phyloP scores from a whole-genome alignment of 2,888 invertebrate genomes.

The Bellardia bayeri region DNA sequence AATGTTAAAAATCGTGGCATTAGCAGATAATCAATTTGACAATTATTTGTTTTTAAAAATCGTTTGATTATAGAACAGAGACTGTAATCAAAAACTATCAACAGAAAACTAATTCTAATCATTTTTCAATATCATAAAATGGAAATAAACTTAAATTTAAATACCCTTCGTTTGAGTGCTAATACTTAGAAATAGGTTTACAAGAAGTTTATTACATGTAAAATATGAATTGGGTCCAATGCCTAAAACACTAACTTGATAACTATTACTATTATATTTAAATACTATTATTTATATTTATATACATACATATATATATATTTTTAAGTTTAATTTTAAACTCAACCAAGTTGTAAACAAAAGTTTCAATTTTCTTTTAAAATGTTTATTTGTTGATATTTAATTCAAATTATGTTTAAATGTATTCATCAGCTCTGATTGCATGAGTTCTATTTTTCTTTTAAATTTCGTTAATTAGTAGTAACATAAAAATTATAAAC shows the following conservation, averaged over 20 bases:
- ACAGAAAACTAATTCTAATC: too few relatives aligned
- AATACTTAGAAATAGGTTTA: too few relatives aligned
- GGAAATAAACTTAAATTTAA: too few relatives aligned
- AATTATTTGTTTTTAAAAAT: too few relatives aligned
- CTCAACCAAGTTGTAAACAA: slow-evolving; percentile 46
- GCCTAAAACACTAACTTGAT: neutral
- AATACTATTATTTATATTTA: neutral
- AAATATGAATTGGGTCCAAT: neutral
- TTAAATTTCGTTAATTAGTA: slow-evolving; percentile 36
- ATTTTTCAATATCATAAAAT: too few relatives aligned
- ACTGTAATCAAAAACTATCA: too few relatives aligned
- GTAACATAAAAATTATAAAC: slow-evolving; percentile 37
- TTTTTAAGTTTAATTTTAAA: slow-evolving; percentile 46
- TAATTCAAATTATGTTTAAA: slow-evolving; percentile 45
- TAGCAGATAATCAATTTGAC: too few relatives aligned
- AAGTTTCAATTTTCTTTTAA: slow-evolving; percentile 58
- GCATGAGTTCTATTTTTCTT: slow-evolving; percentile 15
- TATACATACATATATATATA: slow-evolving; percentile 14
- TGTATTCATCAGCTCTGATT: slow-evolving; percentile 8
- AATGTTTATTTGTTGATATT: slow-evolving; percentile 71
- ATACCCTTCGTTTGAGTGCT: too few relatives aligned
- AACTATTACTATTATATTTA: slow-evolving; percentile 2
- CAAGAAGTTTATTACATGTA: neutral
- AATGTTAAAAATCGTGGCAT: too few relatives aligned
- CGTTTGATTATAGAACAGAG: too few relatives aligned